These are phyloP conservation scores for Stegana nigrithorax DNA, from an alignment of 2,888 invertebrate species.

Conservation along the genomic window DNA sequence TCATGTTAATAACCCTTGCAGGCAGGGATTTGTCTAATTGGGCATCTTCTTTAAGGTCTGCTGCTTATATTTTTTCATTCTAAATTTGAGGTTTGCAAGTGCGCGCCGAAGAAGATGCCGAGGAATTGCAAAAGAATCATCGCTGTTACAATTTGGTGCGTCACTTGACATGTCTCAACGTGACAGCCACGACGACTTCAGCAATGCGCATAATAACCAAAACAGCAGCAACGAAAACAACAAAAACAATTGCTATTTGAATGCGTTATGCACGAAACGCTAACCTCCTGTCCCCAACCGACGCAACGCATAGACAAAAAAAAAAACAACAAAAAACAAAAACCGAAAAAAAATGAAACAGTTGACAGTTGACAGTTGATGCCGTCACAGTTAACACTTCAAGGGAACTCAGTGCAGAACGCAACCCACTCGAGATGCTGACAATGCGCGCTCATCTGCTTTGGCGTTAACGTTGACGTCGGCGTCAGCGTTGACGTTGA, in stretches of 20 bases:
- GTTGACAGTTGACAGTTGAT: slow-evolving; percentile 25
- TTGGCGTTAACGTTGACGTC: too few species aligned
- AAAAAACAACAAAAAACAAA: slow-evolving; percentile 25
- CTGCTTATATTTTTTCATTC: neutral
- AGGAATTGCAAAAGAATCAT: slow-evolving; percentile 1
- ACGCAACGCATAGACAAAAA: neutral
- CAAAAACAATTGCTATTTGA: slow-evolving; percentile 13
- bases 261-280: slow-evolving; percentile 18
- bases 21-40: too few species aligned
- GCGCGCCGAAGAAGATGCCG: neutral
- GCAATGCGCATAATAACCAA: slow-evolving; percentile 55
- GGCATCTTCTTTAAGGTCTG: too few species aligned
- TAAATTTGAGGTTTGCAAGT: neutral
- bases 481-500: too few species aligned
- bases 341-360: slow-evolving; percentile 12
- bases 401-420: neutral
- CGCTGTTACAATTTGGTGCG: slow-evolving; percentile 22
- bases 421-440: neutral
- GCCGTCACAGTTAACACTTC: slow-evolving; percentile 20
- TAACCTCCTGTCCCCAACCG: neutral
- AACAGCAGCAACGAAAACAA: neutral
- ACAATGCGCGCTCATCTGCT: neutral
- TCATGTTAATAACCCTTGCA: too few species aligned
- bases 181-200: slow-evolving; percentile 35
- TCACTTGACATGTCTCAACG: slow-evolving; percentile 14